Base-by-base conservation (phyloP, 2,797 vertebrate species). In the Triplophysa yarkandensis region DNA sequence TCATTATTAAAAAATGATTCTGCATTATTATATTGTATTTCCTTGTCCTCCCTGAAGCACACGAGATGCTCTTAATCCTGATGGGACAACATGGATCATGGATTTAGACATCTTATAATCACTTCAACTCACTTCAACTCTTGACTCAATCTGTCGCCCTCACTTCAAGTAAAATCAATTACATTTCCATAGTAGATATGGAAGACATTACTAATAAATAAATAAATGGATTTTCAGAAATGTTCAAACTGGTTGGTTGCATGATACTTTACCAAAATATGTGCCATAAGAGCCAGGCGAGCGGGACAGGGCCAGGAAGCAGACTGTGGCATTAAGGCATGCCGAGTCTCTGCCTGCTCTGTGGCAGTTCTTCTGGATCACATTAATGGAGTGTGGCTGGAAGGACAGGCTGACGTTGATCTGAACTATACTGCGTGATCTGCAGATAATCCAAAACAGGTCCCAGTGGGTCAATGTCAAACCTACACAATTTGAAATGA, bases 341-440 rank as follows among this genome's bases (percentile, higher is more conserved):
- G 91, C 90, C 0, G 94, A 95, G 17, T 95, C 94, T 71, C 95
- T 87, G 80, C 90, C 87, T 0, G 91, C 91, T 5, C 91, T 86
- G 72, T 87, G 90, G 82, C 95, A 98, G 77, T 93, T 93, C 85
- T 92, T 94, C 85, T 93, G 94, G 52, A 96, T 93, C 77, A 98
- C 93, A 4, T 95, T 96, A 84, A 98, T 93, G 78, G 93, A 92
- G 4, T 93, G 82, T 0, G 95, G 95, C 71, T 86, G 91, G 85
- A 95, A 93, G 39, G 87, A 87, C 82, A 96, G 79, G 1, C 91
- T 93, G 6, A 92, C 88, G 11, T 91, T 90, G 84, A 98, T 88
- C 82, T 89, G 91, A 34, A 98, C 93, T 1, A 97, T 95, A 80
- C 92, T 93, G 27, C 89, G 90, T 46, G 95, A 95, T 84, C 95